These are phyloP conservation scores for Danio aesculapii DNA, from an alignment of 2,797 vertebrate species.

Conservation along the genomic window DNA sequence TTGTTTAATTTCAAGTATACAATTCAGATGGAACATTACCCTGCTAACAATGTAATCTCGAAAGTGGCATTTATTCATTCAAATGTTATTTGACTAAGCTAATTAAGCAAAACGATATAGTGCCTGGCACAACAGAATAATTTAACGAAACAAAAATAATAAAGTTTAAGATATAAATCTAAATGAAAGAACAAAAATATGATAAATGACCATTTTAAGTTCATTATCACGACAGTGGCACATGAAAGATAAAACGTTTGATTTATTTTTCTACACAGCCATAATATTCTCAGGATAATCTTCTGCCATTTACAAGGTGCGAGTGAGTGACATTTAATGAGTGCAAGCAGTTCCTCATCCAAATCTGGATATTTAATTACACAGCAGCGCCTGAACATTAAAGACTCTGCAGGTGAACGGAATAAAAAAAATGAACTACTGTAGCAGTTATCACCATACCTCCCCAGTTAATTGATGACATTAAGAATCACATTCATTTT, in stretches of 20 bases:
- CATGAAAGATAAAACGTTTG: too few relatives aligned
- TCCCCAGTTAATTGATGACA: too few relatives aligned
- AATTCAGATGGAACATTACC: too few relatives aligned
- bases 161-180: background rate
- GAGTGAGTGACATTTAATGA: constrained; percentile 37
- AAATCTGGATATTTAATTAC: constrained; percentile 36
- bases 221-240: too few relatives aligned
- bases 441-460: too few relatives aligned
- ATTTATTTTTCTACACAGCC: background rate
- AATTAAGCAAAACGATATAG: background rate
- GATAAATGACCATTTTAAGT: too few relatives aligned
- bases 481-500: too few relatives aligned
- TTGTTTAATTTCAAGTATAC: too few relatives aligned
- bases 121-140: background rate
- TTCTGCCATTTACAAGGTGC: constrained; percentile 4
- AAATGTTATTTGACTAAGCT: background rate
- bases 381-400: background rate
- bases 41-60: too few relatives aligned
- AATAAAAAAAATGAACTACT: too few relatives aligned
- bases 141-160: background rate
- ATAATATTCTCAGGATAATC: constrained; percentile 8
- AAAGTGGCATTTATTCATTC: background rate
- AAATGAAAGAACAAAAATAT: too few relatives aligned
- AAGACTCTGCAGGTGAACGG: background rate
- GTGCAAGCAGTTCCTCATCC: constrained; percentile 19